phyloP scores from a whole-genome alignment of 2,888 invertebrate species.

The Sphaeridia pumilis region DNA sequence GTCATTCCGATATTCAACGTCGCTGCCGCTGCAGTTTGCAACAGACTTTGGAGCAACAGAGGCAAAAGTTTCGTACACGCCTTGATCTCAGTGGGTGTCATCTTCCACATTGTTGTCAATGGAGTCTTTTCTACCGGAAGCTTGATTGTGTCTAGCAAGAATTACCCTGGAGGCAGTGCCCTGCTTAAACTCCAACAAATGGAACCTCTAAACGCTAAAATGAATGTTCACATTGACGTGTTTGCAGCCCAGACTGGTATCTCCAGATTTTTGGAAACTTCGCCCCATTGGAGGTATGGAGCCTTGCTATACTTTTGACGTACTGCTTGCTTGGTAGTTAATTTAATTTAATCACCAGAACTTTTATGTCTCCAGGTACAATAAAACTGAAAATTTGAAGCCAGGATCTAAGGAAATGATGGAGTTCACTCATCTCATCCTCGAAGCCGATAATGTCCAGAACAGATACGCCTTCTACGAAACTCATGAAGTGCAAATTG shows the following conservation, averaged over 20 bases:
- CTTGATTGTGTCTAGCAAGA: slow-evolving; percentile 72
- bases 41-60: slow-evolving; percentile 62
- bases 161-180: slow-evolving; percentile 92
- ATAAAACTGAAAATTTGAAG: slow-evolving; percentile 64
- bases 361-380: slow-evolving; percentile 59
- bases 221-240: slow-evolving; percentile 80
- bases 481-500: slow-evolving; percentile 62
- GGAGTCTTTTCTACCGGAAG: slow-evolving; percentile 63
- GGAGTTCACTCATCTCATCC: slow-evolving; percentile 62
- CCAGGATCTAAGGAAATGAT: slow-evolving; percentile 54
- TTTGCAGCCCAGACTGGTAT: slow-evolving; percentile 93
- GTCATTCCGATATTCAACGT: slow-evolving; percentile 88
- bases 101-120: slow-evolving; percentile 65
- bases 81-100: slow-evolving; percentile 53
- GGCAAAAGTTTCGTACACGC: slow-evolving; percentile 59
- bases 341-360: too few relatives aligned
- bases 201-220: slow-evolving; percentile 48
- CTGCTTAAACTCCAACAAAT: slow-evolving; percentile 67
- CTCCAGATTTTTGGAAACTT: slow-evolving; percentile 74
- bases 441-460: slow-evolving; percentile 46
- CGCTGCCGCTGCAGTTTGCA: slow-evolving; percentile 74
- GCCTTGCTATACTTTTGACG: too few relatives aligned
- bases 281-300: slow-evolving; percentile 60
- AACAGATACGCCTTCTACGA: slow-evolving; percentile 49
- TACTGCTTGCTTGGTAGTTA: too few relatives aligned